Percentiles rank a stretch among this genome's conserved stretches.
These are phyloP conservation scores for Notamacropus eugenii DNA, from an alignment of 2,797 vertebrate genomes.

Conservation along the genomic window DNA sequence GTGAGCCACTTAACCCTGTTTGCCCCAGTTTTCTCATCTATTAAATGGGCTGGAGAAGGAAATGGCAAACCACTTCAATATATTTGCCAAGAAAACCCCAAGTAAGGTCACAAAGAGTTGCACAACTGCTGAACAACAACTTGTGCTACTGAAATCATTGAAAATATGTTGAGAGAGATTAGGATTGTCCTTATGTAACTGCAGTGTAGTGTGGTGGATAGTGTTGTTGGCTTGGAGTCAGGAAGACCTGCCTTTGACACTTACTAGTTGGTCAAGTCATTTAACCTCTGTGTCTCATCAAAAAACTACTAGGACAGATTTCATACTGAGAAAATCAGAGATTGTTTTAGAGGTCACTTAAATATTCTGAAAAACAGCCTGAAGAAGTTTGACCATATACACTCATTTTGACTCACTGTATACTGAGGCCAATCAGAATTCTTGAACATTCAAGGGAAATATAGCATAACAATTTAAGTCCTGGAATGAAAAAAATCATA, in stretches of 20 bases:
- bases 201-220: background rate
- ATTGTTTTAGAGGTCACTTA: background rate
- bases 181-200: background rate
- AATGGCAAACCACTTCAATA: no score
- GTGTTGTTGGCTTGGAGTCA: background rate
- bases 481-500: background rate
- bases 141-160: slow-evolving; percentile 57
- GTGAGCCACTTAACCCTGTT: no score
- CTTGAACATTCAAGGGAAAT: slow-evolving; percentile 17
- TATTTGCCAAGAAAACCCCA: no score
- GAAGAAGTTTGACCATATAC: background rate
- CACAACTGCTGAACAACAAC: no score
- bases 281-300: background rate
- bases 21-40: no score
- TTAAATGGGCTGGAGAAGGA: no score
- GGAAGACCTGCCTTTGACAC: background rate
- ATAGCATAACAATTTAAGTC: slow-evolving; percentile 11
- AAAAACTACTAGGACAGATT: background rate
- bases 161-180: slow-evolving; percentile 48
- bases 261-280: background rate
- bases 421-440: slow-evolving; percentile 30
- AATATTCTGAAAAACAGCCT: background rate
- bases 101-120: no score
- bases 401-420: background rate
- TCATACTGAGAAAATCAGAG: background rate